These are phyloP conservation scores for Leucoptera coffeella DNA, from an alignment of 2,888 invertebrate species.

Conservation along the genomic window DNA sequence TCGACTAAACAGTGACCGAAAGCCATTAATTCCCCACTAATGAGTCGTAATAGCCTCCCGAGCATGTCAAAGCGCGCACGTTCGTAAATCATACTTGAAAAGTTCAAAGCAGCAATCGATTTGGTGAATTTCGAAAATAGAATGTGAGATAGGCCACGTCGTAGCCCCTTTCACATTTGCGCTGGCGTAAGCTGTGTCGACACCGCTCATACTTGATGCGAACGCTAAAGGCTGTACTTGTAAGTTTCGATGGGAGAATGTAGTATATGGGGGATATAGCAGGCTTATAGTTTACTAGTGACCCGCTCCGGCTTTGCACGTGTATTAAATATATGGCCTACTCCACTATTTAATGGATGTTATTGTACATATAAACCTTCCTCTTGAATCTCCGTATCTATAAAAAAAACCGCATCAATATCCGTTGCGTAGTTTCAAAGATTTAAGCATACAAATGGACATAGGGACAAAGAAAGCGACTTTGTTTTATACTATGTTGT, in stretches of 20 bases:
- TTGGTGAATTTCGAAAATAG: too few species aligned
- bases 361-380: neutral
- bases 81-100: too few species aligned
- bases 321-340: too few species aligned
- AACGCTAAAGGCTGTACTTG: neutral
- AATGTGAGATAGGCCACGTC: too few species aligned
- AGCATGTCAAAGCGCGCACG: too few species aligned
- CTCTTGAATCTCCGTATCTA: neutral
- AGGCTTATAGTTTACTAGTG: too few species aligned
- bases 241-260: neutral
- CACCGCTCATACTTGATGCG: constrained; percentile 3
- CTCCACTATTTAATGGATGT: neutral
- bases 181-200: constrained; percentile 8
- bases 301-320: too few species aligned
- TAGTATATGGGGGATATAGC: neutral
- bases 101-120: too few species aligned
- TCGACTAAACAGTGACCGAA: too few species aligned
- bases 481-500: neutral
- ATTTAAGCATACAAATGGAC: neutral
- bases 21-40: too few species aligned
- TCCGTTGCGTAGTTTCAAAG: neutral
- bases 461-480: neutral
- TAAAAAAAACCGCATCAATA: neutral
- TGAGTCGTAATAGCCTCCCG: too few species aligned
- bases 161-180: constrained; percentile 13